Conservation (phyloP, 2,797 vertebrate species). For the Phrynocephalus vlangalii region DNA sequence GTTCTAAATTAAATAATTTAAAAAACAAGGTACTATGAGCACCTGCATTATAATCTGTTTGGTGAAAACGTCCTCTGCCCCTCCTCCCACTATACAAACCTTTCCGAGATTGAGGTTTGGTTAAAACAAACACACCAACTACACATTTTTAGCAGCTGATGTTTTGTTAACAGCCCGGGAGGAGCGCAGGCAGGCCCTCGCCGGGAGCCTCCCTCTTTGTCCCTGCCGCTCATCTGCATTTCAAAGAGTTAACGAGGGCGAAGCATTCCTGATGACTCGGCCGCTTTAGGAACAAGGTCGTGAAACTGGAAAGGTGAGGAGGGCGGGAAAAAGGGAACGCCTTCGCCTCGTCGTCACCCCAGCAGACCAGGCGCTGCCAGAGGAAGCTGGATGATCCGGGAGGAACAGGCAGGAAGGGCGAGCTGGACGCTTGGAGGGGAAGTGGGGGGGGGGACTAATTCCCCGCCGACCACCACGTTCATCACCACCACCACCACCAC, state of each 20-base stretch:
- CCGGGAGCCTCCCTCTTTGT: not conserved
- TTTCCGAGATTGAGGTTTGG: too few relatives aligned
- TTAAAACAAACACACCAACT: too few relatives aligned
- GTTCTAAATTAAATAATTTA: not conserved
- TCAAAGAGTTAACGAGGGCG: conserved; percentile 58
- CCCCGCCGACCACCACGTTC: not conserved
- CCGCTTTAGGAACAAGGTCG: conserved; percentile 29
- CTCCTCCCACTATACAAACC: too few relatives aligned
- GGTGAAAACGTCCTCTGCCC: not conserved
- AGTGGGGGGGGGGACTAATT: not conserved
- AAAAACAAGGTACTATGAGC: not conserved
- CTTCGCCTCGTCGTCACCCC: conserved; percentile 45
- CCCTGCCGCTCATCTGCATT: not conserved
- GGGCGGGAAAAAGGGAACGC: conserved; percentile 57
- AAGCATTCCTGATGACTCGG: not conserved
- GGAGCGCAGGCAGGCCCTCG: not conserved
- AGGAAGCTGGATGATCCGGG: not conserved
- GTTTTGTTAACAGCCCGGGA: not conserved
- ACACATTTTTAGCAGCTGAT: not conserved
- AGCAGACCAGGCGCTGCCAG: not conserved
- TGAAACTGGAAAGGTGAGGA: conserved; percentile 74
- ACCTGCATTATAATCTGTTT: not conserved
- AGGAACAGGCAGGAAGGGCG: not conserved
- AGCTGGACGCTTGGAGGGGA: not conserved
- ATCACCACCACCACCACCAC: not conserved